Conservation (phyloP, 1,140 invertebrate genomes). For the Cataglyphis hispanica region DNA sequence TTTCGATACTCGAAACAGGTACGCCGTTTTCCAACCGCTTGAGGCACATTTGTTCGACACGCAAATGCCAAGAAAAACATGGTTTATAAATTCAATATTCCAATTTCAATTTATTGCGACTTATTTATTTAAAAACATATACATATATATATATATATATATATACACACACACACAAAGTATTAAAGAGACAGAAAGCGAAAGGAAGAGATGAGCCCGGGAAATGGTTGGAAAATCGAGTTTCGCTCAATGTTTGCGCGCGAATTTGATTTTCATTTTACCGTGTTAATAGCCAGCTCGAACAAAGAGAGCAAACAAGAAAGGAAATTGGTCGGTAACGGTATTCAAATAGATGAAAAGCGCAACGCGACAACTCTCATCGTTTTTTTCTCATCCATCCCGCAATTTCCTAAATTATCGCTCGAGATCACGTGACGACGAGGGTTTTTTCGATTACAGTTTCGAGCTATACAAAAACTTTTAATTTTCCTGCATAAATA, state of each 20-base stretch:
- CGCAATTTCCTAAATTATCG: constrained; percentile 52
- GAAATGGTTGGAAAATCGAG: constrained; percentile 33
- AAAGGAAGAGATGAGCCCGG: not conserved
- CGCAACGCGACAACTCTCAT: constrained; percentile 36
- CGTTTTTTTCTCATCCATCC: constrained; percentile 31
- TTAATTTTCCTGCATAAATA: not conserved
- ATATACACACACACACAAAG: not conserved
- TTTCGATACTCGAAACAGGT: constrained; percentile 17
- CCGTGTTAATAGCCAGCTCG: constrained; percentile 39
- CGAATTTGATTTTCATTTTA: constrained; percentile 69
- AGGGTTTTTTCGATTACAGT: constrained; percentile 32
- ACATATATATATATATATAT: not conserved
- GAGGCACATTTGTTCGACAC: constrained; percentile 9
- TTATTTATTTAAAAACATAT: constrained; percentile 58
- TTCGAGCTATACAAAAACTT: not conserved
- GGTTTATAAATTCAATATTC: constrained; percentile 48
- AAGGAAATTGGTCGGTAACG: constrained; percentile 40
- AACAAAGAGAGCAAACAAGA: constrained; percentile 30
- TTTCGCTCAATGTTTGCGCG: constrained; percentile 27
- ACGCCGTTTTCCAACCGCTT: not conserved
- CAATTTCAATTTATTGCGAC: constrained; percentile 69
- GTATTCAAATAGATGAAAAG: constrained; percentile 60
- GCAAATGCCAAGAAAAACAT: constrained; percentile 33
- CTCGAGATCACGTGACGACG: not conserved
- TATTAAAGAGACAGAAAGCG: too few relatives aligned